Evolutionary conservation across 1,140 invertebrate genomes (phyloP).

Genomic region (Homalodisca vitripennis): DNA sequence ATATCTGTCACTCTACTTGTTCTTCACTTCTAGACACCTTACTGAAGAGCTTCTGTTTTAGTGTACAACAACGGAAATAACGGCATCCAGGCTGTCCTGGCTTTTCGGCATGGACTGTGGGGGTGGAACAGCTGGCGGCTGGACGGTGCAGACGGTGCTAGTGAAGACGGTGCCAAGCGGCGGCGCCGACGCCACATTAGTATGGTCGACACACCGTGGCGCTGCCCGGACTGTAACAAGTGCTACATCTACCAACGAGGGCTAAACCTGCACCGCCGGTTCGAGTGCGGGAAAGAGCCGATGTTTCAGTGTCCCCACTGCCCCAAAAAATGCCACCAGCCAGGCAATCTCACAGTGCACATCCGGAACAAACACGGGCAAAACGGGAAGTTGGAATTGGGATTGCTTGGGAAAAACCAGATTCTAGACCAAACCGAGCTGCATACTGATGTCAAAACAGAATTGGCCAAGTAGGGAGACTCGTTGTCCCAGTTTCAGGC

Average conservation of each 20-base stretch:
- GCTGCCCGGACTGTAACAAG: constrained; percentile 34
- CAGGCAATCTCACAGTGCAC: constrained; percentile 29
- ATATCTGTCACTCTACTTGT: too few relatives aligned
- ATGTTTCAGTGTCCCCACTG: constrained; percentile 45
- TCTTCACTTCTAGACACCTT: too few relatives aligned
- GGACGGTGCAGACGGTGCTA: constrained; percentile 2
- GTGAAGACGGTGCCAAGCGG: not conserved
- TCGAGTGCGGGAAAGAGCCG: constrained; percentile 42
- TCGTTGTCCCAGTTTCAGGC: too few relatives aligned
- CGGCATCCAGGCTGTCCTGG: not conserved
- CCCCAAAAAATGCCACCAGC: constrained; percentile 36
- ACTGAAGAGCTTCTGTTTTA: too few relatives aligned
- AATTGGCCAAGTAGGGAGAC: too few relatives aligned
- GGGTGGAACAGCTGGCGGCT: constrained; percentile 10
- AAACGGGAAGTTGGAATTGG: not conserved
- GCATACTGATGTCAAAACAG: too few relatives aligned
- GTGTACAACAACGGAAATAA: not conserved
- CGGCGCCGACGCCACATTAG: constrained; percentile 22
- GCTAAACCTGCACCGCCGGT: constrained; percentile 34
- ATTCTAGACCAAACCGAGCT: too few relatives aligned
- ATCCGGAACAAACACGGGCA: constrained; percentile 46
- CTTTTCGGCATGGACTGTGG: constrained; percentile 24
- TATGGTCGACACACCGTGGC: constrained; percentile 29
- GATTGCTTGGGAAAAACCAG: too few relatives aligned
- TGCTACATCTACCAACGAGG: constrained; percentile 27